Percentiles rank a stretch among this genome's conserved stretches.
Conservation (phyloP, 2,888 invertebrate genomes). For the Toxonevra muliebris region DNA sequence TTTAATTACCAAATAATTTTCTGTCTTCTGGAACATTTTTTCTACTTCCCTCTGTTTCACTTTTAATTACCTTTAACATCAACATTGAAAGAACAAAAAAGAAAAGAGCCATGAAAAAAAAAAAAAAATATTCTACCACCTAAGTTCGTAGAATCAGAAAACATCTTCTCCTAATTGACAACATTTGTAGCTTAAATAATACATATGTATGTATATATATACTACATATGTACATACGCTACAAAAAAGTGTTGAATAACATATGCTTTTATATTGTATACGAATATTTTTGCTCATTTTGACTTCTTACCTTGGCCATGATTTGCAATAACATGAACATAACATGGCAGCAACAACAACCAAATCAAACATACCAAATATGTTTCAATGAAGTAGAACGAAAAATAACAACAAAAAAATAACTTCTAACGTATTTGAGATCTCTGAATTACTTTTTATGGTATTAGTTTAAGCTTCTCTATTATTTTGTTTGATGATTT, state of each 20-base stretch:
- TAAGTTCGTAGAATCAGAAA: no score
- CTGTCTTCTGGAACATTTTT: no score
- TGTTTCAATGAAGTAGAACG: neutral
- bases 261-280: neutral
- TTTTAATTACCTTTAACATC: no score
- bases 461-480: no score
- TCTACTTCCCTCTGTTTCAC: no score
- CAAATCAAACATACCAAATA: neutral
- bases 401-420: no score
- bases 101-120: neutral
- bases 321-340: slow-evolving; percentile 2
- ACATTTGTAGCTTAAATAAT: neutral
- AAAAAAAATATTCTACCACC: neutral
- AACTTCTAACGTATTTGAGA: no score
- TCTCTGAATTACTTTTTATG: no score
- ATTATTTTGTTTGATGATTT: no score
- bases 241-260: slow-evolving; percentile 10
- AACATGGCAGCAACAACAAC: neutral
- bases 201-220: no score
- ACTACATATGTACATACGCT: no score
- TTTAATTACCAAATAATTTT: no score
- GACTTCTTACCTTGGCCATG: neutral
- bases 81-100: neutral
- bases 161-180: neutral
- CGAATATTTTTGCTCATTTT: neutral